A percentile compares a stretch with the other conserved stretches of the same genome.
These are phyloP conservation scores for Colletes latitarsis DNA, from an alignment of 1,140 invertebrate species.

Conservation along the genomic window DNA sequence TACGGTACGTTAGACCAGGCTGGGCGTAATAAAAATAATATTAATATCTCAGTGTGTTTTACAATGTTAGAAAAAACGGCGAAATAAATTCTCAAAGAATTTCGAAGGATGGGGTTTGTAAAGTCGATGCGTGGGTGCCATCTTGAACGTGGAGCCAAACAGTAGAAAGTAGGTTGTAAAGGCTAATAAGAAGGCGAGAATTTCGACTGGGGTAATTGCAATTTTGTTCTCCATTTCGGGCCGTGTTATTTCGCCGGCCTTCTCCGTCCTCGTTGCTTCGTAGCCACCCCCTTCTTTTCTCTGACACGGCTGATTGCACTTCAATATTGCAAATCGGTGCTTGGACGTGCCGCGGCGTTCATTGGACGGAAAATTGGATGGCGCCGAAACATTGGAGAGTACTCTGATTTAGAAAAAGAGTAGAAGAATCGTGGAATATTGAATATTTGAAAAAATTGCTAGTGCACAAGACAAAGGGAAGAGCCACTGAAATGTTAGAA, in stretches of 20 bases:
- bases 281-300: constrained; percentile 13
- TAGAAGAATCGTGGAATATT: not conserved
- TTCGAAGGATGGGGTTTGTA: too few species aligned
- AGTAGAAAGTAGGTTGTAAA: too few species aligned
- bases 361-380: not conserved
- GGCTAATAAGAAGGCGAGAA: too few species aligned
- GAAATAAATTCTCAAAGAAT: too few species aligned
- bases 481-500: not conserved
- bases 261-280: constrained; percentile 11
- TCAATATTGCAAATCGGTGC: constrained; percentile 25
- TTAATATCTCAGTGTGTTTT: too few species aligned
- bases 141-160: too few species aligned
- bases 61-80: too few species aligned
- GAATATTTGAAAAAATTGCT: not conserved
- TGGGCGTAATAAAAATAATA: too few species aligned
- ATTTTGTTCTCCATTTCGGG: constrained; percentile 64
- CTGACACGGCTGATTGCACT: constrained; percentile 17
- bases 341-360: not conserved
- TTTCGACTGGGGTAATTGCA: constrained; percentile 59
- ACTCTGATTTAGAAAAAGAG: not conserved
- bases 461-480: not conserved
- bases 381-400: not conserved
- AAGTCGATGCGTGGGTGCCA: too few species aligned
- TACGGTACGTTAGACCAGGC: too few species aligned
- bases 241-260: constrained; percentile 6